A percentile compares a stretch with the other conserved stretches of the same genome.
Conservation (phyloP, 2,888 invertebrate species). For the Drosophila pegasa region DNA sequence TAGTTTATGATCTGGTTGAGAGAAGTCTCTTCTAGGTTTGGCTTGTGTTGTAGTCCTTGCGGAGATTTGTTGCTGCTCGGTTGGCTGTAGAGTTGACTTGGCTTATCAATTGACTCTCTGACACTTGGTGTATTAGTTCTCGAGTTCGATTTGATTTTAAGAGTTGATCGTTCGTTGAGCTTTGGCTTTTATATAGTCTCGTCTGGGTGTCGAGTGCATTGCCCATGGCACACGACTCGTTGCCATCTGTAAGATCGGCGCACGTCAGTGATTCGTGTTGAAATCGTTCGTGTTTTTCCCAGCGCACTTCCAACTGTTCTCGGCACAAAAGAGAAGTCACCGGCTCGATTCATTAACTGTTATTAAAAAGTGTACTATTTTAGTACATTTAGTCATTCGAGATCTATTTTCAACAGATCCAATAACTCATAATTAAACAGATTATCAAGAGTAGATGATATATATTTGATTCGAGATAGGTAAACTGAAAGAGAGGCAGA, state of each 20-base stretch:
- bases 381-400: conserved; percentile 31
- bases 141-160: conserved; percentile 34
- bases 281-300: conserved; percentile 57
- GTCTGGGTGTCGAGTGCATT: conserved; percentile 31
- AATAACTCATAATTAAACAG: conserved; percentile 19
- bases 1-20: not conserved
- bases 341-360: conserved; percentile 14
- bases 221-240: conserved; percentile 57
- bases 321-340: conserved; percentile 55
- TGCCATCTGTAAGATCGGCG: conserved; percentile 25
- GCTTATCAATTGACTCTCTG: not conserved
- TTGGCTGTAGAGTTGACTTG: conserved; percentile 1
- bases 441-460: not conserved
- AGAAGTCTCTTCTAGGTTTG: not conserved
- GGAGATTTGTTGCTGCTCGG: not conserved
- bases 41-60: not conserved
- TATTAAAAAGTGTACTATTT: conserved; percentile 49
- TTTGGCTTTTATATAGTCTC: conserved; percentile 61
- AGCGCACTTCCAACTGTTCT: conserved; percentile 38
- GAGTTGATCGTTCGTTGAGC: conserved; percentile 1
- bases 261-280: conserved; percentile 23
- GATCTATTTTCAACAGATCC: conserved; percentile 23
- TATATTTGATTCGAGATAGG: not conserved
- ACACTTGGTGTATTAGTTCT: conserved; percentile 20
- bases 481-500: not conserved